Evolutionary conservation across 2,888 invertebrate genomes (phyloP).

Genomic region (Spialia ferax): DNA sequence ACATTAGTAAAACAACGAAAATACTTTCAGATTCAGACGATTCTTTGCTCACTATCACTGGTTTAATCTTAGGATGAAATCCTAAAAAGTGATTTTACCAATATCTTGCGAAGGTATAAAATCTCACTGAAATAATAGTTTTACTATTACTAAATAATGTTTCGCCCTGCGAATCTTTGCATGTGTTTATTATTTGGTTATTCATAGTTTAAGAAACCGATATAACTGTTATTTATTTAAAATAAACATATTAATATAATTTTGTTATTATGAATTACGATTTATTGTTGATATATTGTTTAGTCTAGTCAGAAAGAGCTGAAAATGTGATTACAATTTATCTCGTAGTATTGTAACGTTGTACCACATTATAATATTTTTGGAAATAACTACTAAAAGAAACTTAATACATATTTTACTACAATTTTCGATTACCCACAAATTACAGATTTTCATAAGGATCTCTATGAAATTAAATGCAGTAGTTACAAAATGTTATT

Average conservation of each 20-base stretch:
- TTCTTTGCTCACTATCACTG: background rate
- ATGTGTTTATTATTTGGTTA: background rate
- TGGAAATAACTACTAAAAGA: background rate
- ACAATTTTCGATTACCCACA: constrained; percentile 4
- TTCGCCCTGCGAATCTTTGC: background rate
- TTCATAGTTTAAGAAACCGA: background rate
- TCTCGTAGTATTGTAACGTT: background rate
- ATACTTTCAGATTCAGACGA: background rate
- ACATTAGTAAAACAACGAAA: background rate
- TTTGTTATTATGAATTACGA: constrained; percentile 25
- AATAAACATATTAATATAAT: constrained; percentile 43
- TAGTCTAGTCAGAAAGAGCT: constrained; percentile 38
- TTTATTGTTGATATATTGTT: constrained; percentile 27
- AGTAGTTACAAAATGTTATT: constrained; percentile 21
- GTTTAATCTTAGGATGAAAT: background rate
- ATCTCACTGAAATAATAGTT: background rate
- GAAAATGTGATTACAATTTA: constrained; percentile 9
- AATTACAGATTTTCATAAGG: constrained; percentile 1
- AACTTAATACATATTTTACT: constrained; percentile 1
- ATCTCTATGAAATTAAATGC: constrained; percentile 1
- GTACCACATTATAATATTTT: background rate
- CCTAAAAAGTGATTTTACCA: background rate
- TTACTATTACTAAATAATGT: background rate
- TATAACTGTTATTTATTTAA: constrained; percentile 44
- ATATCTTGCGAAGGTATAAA: background rate